phyloP scores from a whole-genome alignment of 2,797 vertebrate genomes.

The Onychomys torridus region DNA sequence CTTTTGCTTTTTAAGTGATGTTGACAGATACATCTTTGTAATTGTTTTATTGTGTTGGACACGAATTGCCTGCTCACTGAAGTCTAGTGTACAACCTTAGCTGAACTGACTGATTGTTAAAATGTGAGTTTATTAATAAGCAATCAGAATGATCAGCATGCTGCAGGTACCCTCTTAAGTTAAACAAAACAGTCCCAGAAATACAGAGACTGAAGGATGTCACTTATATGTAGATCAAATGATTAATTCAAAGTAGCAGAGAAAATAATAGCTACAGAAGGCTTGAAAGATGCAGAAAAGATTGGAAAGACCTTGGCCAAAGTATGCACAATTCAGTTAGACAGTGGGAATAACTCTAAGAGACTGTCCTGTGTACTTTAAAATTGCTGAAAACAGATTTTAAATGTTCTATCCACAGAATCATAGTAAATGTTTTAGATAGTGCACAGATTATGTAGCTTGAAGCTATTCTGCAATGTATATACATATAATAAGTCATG shows the following conservation, averaged over 20 bases:
- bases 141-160: not conserved
- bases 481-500: not conserved
- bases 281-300: fast-evolving
- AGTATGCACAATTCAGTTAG: not conserved
- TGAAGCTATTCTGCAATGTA: not conserved
- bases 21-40: not conserved
- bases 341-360: not conserved
- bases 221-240: not conserved
- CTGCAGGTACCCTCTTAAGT: not conserved
- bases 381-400: not conserved
- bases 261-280: not conserved
- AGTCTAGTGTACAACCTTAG: not conserved
- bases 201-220: not conserved
- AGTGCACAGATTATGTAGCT: not conserved
- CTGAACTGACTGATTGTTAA: not conserved
- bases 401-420: not conserved
- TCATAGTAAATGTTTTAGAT: not conserved
- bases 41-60: not conserved
- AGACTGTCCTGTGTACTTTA: not conserved
- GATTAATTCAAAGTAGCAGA: not conserved
- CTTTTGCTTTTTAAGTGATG: not conserved
- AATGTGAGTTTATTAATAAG: not conserved
- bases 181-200: not conserved
- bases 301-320: no score
- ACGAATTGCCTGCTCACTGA: not conserved